Evolutionary conservation across 2,888 invertebrate species (phyloP).

Genomic region (Archips crataeganus): DNA sequence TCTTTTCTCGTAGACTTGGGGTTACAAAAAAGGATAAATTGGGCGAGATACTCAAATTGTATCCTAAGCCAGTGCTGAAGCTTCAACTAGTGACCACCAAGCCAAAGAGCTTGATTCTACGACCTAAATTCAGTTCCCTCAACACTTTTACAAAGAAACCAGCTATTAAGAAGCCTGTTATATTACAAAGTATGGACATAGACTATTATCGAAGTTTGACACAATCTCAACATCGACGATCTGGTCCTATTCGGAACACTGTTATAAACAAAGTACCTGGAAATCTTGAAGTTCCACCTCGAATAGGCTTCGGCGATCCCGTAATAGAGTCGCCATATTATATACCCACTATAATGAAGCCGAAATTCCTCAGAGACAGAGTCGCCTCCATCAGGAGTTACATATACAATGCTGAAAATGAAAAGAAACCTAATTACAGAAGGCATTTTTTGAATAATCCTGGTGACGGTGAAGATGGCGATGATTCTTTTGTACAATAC

Average conservation of each 20-base stretch:
- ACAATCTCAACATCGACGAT: slow-evolving; percentile 48
- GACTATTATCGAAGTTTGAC: slow-evolving; percentile 51
- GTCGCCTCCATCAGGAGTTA: slow-evolving; percentile 57
- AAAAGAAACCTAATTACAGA: slow-evolving; percentile 28
- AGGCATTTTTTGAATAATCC: slow-evolving; percentile 26
- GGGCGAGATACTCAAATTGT: slow-evolving; percentile 25
- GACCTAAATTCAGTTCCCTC: slow-evolving; percentile 54
- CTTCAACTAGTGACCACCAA: slow-evolving; percentile 37
- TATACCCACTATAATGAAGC: slow-evolving; percentile 48
- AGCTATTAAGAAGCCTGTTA: slow-evolving; percentile 51
- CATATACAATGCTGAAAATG: slow-evolving; percentile 51
- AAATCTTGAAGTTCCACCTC: background rate
- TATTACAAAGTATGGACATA: slow-evolving; percentile 47
- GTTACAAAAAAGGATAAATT: slow-evolving; percentile 45
- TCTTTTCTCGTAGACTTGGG: slow-evolving; percentile 54
- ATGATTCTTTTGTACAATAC: background rate
- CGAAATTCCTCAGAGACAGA: slow-evolving; percentile 56
- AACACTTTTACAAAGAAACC: slow-evolving; percentile 42
- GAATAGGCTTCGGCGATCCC: slow-evolving; percentile 20
- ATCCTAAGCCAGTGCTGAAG: slow-evolving; percentile 28
- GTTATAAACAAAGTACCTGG: background rate
- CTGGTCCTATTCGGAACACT: background rate
- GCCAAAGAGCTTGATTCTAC: slow-evolving; percentile 49
- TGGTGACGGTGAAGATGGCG: background rate
- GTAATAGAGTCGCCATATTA: slow-evolving; percentile 51